These are phyloP conservation scores for Syrista parreyssii DNA, from an alignment of 2,888 invertebrate species.

Conservation along the genomic window DNA sequence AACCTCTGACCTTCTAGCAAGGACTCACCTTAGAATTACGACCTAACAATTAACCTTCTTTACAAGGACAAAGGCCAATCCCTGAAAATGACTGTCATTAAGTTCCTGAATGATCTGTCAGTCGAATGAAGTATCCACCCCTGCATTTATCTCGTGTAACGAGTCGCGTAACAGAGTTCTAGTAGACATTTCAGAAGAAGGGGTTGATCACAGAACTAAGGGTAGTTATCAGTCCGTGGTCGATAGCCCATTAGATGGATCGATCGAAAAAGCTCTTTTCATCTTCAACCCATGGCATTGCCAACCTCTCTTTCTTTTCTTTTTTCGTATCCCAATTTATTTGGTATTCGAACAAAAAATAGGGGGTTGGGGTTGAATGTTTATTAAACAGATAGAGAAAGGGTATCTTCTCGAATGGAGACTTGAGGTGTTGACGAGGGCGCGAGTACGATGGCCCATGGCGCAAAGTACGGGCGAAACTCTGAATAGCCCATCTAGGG, in stretches of 20 bases:
- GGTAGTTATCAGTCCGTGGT: background rate
- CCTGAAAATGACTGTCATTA: background rate
- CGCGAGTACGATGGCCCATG: constrained; percentile 20
- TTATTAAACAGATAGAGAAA: constrained; percentile 18
- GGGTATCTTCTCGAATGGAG: constrained; percentile 21
- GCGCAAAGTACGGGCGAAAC: constrained; percentile 24
- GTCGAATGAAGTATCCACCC: background rate
- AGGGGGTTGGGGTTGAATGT: constrained; percentile 21
- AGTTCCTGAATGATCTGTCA: background rate
- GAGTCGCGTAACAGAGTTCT: background rate
- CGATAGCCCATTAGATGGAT: background rate
- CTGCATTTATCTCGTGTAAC: background rate
- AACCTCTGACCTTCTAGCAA: background rate
- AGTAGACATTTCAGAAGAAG: background rate
- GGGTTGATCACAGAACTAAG: background rate
- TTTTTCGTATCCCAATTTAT: background rate
- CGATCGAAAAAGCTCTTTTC: background rate
- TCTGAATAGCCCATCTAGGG: constrained; percentile 27
- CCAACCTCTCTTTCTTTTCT: too few species aligned
- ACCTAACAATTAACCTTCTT: background rate
- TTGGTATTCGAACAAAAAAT: background rate
- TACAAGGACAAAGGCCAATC: background rate
- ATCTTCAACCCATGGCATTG: background rate
- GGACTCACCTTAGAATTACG: background rate
- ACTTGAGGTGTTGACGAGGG: constrained; percentile 20